Conservation (phyloP, 1,140 invertebrate genomes). For the Micrasema longulum region DNA sequence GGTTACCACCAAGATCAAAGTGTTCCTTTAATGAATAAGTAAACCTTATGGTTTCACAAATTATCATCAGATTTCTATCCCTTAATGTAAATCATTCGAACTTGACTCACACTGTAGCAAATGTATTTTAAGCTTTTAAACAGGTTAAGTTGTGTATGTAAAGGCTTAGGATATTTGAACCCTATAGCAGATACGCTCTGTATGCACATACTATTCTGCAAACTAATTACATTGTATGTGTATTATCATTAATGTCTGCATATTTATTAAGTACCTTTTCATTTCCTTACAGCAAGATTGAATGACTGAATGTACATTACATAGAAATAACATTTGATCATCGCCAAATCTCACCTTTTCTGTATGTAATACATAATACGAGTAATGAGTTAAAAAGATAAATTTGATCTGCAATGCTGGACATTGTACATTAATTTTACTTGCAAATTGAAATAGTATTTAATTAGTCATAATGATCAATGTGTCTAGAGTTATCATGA, state of each 20-base stretch:
- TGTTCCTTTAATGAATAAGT: constrained; percentile 54
- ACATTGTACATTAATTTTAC: constrained; percentile 53
- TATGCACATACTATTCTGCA: neutral
- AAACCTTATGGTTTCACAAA: constrained; percentile 47
- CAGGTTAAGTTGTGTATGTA: too few species aligned
- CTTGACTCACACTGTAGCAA: constrained; percentile 17
- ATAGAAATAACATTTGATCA: constrained; percentile 56
- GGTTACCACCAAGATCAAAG: constrained; percentile 54
- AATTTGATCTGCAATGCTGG: constrained; percentile 53
- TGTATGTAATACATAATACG: constrained; percentile 54
- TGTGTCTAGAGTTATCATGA: constrained; percentile 54
- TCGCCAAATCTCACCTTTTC: constrained; percentile 55
- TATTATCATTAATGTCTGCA: constrained; percentile 35
- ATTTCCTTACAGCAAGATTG: constrained; percentile 55
- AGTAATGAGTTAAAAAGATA: constrained; percentile 50
- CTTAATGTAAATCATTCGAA: constrained; percentile 28
- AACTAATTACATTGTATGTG: constrained; percentile 26
- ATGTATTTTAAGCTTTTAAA: too few species aligned
- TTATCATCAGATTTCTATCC: constrained; percentile 41
- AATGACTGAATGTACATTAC: constrained; percentile 56
- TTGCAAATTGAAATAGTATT: constrained; percentile 52
- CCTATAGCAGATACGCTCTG: neutral
- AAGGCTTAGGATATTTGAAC: constrained; percentile 2
- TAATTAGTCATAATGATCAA: constrained; percentile 54
- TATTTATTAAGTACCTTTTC: constrained; percentile 48